These are phyloP conservation scores for Lepidocolaptes lacrymiger DNA, from an alignment of 2,797 vertebrate species.

Conservation along the genomic window DNA sequence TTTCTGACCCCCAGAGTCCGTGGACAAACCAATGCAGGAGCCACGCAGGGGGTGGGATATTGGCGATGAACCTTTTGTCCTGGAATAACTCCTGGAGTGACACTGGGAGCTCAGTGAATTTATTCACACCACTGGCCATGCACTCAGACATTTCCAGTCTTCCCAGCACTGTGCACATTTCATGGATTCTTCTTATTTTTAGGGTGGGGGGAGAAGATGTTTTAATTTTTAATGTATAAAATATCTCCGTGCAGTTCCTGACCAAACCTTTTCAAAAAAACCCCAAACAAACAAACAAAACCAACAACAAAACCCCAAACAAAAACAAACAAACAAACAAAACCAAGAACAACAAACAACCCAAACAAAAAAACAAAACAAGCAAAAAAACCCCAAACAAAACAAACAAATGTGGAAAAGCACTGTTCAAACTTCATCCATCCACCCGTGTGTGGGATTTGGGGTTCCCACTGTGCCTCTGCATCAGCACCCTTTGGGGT, in stretches of 20 bases:
- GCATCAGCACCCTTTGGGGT: not conserved
- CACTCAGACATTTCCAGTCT: not conserved
- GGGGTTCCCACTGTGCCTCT: not conserved
- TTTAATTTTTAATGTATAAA: not conserved
- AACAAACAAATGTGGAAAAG: not conserved
- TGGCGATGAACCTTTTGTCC: not conserved
- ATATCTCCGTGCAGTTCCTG: not conserved
- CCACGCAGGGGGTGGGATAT: fast-evolving
- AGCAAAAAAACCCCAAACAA: not conserved
- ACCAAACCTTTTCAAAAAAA: not conserved
- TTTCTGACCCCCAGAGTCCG: not conserved
- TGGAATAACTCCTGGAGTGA: not conserved
- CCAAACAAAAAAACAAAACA: too few species aligned
- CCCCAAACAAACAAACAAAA: not conserved
- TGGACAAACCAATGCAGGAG: fast-evolving
- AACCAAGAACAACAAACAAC: too few species aligned
- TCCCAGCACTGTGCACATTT: not conserved
- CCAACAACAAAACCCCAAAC: fast-evolving
- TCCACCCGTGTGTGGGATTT: fast-evolving
- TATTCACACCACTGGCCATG: fast-evolving
- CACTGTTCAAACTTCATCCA: fast-evolving
- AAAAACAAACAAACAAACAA: too few species aligned
- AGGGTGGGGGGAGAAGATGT: fast-evolving
- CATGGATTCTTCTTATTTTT: not conserved
- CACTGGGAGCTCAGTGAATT: not conserved